Conservation (phyloP, 1,140 invertebrate genomes). For the Geopemphigus sp. region DNA sequence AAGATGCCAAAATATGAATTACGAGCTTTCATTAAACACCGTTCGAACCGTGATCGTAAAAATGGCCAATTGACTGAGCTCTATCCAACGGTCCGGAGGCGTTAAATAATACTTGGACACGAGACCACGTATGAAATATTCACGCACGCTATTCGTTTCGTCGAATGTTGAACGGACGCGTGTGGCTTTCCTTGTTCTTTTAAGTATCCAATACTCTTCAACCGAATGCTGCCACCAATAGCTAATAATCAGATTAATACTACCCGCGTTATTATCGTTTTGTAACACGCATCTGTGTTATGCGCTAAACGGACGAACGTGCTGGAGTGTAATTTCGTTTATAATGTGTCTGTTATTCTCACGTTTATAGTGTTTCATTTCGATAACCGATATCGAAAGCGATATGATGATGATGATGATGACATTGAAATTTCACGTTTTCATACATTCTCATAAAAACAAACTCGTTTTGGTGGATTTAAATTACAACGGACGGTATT, state of each 20-base stretch:
- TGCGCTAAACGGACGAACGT: no score
- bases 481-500: not conserved
- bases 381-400: not conserved
- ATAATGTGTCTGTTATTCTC: not conserved
- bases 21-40: conserved; percentile 34
- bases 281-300: no score
- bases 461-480: not conserved
- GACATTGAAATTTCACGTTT: not conserved
- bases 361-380: not conserved
- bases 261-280: no score
- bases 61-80: conserved; percentile 10
- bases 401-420: not conserved
- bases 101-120: conserved; percentile 5
- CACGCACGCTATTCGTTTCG: no score
- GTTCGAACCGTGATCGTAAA: not conserved
- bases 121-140: not conserved
- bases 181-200: no score
- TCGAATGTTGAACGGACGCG: no score
- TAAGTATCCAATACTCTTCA: no score
- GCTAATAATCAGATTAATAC: not conserved
- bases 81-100: conserved; percentile 4
- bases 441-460: not conserved
- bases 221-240: not conserved
- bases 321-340: not conserved
- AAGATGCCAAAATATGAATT: conserved; percentile 44